phyloP scores from a whole-genome alignment of 2,113 vertebrate species.

The Parus major region DNA sequence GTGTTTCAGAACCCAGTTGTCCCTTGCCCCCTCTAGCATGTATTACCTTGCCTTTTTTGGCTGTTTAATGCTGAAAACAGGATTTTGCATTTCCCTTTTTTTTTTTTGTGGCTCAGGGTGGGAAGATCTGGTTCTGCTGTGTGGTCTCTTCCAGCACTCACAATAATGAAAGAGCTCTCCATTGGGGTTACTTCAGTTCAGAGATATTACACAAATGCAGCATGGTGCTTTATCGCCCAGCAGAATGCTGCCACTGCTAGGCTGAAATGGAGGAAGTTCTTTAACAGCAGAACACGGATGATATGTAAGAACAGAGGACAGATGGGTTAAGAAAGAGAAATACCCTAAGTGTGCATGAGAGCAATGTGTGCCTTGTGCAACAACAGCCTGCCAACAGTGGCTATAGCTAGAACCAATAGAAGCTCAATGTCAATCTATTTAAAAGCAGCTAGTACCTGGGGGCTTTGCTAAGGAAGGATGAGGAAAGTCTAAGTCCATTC shows the following conservation, averaged over 20 bases:
- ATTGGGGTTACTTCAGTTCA: constrained; percentile 29
- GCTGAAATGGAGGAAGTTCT: background rate
- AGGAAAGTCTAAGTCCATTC: background rate
- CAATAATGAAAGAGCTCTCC: constrained; percentile 1
- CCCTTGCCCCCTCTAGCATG: background rate
- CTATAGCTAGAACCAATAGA: background rate
- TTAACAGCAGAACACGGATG: background rate
- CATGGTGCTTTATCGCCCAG: background rate
- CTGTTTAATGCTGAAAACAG: background rate
- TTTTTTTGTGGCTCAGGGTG: background rate
- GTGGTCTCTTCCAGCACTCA: background rate
- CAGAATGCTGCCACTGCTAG: background rate
- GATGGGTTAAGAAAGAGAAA: background rate
- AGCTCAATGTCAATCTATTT: background rate
- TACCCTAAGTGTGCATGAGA: background rate
- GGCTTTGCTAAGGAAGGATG: background rate
- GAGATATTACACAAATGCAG: background rate
- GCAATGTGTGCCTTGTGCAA: fast-evolving
- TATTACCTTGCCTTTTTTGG: background rate
- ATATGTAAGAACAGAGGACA: background rate
- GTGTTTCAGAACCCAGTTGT: background rate
- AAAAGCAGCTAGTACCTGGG: background rate
- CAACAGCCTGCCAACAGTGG: background rate
- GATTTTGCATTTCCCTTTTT: constrained; percentile 4
- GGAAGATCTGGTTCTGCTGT: background rate